phyloP scores from a whole-genome alignment of 2,888 invertebrate species.

The Pteria penguin region DNA sequence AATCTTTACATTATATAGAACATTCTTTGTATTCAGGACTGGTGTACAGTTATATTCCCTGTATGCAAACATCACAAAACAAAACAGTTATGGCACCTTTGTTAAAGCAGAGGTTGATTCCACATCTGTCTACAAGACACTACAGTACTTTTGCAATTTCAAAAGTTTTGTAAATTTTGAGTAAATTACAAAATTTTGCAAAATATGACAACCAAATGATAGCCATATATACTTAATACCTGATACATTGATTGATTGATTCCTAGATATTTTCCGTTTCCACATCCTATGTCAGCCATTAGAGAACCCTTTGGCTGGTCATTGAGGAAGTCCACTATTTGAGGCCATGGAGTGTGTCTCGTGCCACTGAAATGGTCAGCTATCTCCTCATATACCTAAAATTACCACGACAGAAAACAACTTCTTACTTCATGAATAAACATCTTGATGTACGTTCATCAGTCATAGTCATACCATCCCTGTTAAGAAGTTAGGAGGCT shows the following conservation, averaged over 20 bases:
- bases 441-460: too few species aligned
- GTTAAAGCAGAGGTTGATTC: background rate
- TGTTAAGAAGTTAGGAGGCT: too few species aligned
- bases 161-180: background rate
- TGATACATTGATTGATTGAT: conserved; percentile 83
- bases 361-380: conserved; percentile 97
- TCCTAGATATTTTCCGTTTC: conserved; percentile 97
- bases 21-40: too few species aligned
- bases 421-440: too few species aligned
- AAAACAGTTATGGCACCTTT: background rate
- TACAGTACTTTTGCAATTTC: background rate
- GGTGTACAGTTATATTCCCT: too few species aligned
- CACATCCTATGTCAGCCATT: conserved; percentile 94
- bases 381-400: conserved; percentile 94
- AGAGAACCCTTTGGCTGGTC: conserved; percentile 85
- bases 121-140: background rate
- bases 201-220: background rate
- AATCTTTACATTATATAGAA: too few species aligned
- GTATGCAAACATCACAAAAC: too few species aligned
- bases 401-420: too few species aligned
- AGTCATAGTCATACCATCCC: too few species aligned
- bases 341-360: conserved; percentile 96
- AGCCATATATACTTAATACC: conserved; percentile 81
- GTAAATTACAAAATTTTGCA: background rate
- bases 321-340: conserved; percentile 87